Conservation (phyloP, 2,113 vertebrate genomes). For the Acrocephalus arundinaceus region DNA sequence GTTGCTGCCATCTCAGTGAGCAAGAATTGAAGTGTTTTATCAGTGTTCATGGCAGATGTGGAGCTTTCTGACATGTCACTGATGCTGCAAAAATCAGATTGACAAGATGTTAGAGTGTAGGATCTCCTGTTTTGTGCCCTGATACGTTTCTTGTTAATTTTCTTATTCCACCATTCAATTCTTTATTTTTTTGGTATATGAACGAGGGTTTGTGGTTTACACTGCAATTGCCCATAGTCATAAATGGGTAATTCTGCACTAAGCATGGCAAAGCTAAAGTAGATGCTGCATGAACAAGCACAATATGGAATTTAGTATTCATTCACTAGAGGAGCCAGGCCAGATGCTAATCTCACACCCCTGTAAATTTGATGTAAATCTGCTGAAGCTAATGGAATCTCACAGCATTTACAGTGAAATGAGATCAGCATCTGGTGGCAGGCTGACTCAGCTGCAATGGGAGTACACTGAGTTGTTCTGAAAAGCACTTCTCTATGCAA, state of each 20-base stretch:
- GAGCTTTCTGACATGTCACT: background rate
- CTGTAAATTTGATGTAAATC: constrained; percentile 50
- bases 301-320: background rate
- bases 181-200: background rate
- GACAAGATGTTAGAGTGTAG: background rate
- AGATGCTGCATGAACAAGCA: background rate
- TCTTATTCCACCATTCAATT: background rate
- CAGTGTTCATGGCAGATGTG: background rate
- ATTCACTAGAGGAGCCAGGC: background rate
- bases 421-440: constrained; percentile 41
- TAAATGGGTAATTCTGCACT: background rate
- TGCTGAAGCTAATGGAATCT: constrained; percentile 53
- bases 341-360: constrained; percentile 27
- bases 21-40: background rate
- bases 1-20: background rate
- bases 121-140: background rate
- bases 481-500: constrained; percentile 4
- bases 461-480: background rate
- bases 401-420: constrained; percentile 4
- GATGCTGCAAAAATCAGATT: background rate
- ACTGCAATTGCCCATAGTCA: background rate
- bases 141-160: background rate
- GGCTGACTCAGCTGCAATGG: constrained; percentile 43
- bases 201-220: background rate
- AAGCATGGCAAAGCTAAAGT: background rate